phyloP scores from a whole-genome alignment of 2,888 invertebrate species.

The Heliconius hortense region DNA sequence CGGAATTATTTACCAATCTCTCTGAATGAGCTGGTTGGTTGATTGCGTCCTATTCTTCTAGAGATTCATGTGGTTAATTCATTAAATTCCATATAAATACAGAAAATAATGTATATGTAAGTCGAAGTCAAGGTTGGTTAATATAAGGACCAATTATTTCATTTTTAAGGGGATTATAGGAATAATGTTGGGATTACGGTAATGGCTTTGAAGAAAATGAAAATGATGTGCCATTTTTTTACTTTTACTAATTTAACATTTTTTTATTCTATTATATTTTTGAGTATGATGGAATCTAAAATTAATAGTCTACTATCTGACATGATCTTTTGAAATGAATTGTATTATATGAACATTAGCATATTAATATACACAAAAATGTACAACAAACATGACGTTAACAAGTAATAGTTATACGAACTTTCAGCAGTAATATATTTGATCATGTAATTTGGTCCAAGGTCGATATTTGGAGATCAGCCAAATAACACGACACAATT shows the following conservation, averaged over 20 bases:
- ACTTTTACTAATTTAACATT: no score
- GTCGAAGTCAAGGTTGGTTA: no score
- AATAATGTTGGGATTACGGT: no score
- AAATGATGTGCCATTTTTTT: no score
- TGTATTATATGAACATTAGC: not conserved
- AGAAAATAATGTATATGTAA: no score
- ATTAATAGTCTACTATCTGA: no score
- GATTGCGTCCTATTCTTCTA: not conserved
- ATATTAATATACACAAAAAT: not conserved
- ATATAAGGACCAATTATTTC: not conserved
- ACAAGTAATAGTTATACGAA: not conserved
- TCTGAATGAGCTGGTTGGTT: not conserved
- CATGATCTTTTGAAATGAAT: no score
- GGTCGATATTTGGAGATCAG: conserved; percentile 53
- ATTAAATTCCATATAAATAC: not conserved
- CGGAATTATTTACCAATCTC: not conserved
- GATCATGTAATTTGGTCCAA: conserved; percentile 45
- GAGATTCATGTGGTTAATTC: not conserved
- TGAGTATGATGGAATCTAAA: no score
- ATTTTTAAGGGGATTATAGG: not conserved
- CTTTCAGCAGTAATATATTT: conserved; percentile 19
- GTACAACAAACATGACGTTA: not conserved
- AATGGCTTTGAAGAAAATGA: no score
- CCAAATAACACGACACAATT: conserved; percentile 46
- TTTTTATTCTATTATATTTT: no score